Evolutionary conservation across 2,797 vertebrate genomes (phyloP), one percentile per base, ranked within the genome.

Genomic region (Garrulus glandarius): DNA sequence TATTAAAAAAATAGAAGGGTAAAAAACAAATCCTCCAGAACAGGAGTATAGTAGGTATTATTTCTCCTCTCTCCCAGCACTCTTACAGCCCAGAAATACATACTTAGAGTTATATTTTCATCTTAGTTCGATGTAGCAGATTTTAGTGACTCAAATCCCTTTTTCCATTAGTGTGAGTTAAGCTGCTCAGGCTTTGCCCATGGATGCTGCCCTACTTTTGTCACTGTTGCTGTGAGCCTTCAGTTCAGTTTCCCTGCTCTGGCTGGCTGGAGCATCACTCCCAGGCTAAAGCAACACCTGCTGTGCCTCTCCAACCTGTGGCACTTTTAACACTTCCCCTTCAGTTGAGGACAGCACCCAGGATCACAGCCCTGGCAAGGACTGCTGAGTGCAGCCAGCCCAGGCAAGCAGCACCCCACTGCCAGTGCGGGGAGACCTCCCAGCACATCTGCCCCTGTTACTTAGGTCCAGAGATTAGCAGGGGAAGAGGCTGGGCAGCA

Each of bases 61-160:
- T 72, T 87, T 63, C 32, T 69, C 5, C 32, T 85, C 43, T 84
- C 47, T 82, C 36, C 32, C 37, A 67, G 26, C 56, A 36, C 49
- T 67, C 29, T 52, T 56, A 5, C 9, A 69, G 39, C 43, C 27
- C 23, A 30, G 75, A 56, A 87, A 92, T 52, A 67, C 3, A 52
- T 19, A 47, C 36, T 59, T 56, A 20, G 47, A 55, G 32, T 80
- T 68, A 15, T 65, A 82, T 89, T 90, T 94, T 90, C 67, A 63
- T 87, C 59, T 93, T 74, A 36, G 44, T 68, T 81, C 0, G 0
- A 13, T 27, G 44, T 41, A 68, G 41, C 26, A 56, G 81, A 37
- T 67, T 91, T 87, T 71, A 91, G 52, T 3, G 4, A 53, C 77
- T 92, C 75, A 93, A 87, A 95, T 92, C 91, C 52, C 14, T 49